Base-by-base conservation (phyloP, 2,113 vertebrate genomes). In the Oryzias woworae region DNA sequence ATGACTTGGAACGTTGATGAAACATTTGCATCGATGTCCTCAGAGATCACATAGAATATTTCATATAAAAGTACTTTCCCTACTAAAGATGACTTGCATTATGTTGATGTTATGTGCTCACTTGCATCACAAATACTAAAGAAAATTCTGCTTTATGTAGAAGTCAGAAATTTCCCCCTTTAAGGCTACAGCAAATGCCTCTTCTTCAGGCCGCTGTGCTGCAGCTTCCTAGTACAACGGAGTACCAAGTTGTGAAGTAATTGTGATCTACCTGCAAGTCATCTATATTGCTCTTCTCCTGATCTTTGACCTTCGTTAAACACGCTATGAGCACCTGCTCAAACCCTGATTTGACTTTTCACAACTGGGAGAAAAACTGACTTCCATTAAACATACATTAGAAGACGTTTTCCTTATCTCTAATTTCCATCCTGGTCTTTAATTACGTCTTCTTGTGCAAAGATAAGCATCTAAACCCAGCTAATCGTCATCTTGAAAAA, bases 401-500 rank as follows among this genome's bases (percentile, higher is more conserved):
- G 10, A 36, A 12, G 36, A 36, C 12, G 12, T 10, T 10, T 36
- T 36, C 26, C 26, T 28, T 5, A 28, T 28, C 7, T 28, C 2
- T 26, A 26, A 26, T 26, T 26, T 26, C 26, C 26, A 26, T 26
- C 26, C 5, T 26, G 26, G 26, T 36, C 31, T 36, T 36, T 36
- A 36, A 36, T 7, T 36, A 36, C 28, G 1, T 31, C 28, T 8
- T 36, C 31, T 36, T 36, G 48, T 12, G 24, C 55, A 53, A 61
- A 69, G 51, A 69, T 71, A 79, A 66, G 66, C 69, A 56, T 71
- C 65, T 64, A 61, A 80, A 91, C 92, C 92, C 87, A 84, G 93
- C 86, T 89, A 90, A 92, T 91, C 61, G 74, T 76, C 71, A 80
- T 68, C 74, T 90, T 89, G 91, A 92, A 91, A 90, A 91, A 86